A percentile compares a stretch with the other conserved stretches of the same genome.
Conservation (phyloP, 2,888 invertebrate genomes). For the Morinoia aosen region DNA sequence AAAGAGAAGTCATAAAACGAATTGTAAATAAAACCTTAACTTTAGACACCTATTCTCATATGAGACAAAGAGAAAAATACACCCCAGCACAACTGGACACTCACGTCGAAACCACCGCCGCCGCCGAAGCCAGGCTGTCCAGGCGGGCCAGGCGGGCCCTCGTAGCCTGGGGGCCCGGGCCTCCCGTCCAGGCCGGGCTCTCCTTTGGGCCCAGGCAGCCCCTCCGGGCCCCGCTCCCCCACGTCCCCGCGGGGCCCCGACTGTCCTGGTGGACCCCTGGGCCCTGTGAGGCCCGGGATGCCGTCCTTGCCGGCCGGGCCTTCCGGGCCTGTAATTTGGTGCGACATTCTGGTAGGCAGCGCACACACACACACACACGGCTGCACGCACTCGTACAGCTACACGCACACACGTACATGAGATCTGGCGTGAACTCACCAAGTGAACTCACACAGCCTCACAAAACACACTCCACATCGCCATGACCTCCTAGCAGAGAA, state of each 20-base stretch:
- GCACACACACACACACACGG: no score
- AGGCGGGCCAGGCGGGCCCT: slow-evolving; percentile 68
- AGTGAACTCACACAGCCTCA: no score
- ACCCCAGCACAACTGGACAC: neutral
- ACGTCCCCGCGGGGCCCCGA: slow-evolving; percentile 70
- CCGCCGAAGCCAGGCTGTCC: slow-evolving; percentile 68
- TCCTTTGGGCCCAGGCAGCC: slow-evolving; percentile 67
- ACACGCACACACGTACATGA: no score
- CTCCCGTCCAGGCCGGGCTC: slow-evolving; percentile 67
- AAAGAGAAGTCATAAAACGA: no score
- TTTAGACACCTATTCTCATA: no score
- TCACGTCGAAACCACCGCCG: slow-evolving; percentile 60
- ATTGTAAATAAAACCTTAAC: no score
- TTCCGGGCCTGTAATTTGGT: slow-evolving; percentile 46
- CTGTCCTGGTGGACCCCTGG: slow-evolving; percentile 71
- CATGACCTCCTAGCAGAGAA: no score
- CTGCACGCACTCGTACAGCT: no score
- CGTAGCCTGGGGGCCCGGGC: slow-evolving; percentile 62
- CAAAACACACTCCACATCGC: no score
- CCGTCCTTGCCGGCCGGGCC: slow-evolving; percentile 69
- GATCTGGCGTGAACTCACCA: no score
- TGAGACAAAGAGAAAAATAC: no score
- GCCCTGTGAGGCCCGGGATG: slow-evolving; percentile 68
- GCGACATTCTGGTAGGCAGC: neutral
- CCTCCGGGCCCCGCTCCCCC: slow-evolving; percentile 63